Evolutionary conservation across 2,113 vertebrate species (phyloP), one percentile per base, ranked within the genome.

Genomic region (Melospiza melodia): DNA sequence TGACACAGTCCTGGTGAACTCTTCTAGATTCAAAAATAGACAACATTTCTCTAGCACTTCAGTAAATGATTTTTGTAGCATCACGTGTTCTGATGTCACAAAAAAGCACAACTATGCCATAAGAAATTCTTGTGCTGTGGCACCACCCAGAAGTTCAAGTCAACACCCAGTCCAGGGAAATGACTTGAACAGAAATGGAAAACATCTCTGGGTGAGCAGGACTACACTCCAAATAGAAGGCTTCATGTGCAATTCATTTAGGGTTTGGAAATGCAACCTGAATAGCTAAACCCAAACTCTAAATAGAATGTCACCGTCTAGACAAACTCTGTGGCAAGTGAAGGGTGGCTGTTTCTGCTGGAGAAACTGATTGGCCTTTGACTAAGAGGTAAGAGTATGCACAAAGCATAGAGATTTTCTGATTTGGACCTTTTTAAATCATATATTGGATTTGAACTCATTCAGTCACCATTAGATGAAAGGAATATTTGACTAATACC

Each of bases 91-190:
- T 75, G 41, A 67, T 43, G 33, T 62, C 27, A 83, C n/a, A 62
- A 25, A 84, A 27, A 7, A 76, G 39, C 25, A 61, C 39, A 61
- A 5, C 30, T 63, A 44, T 1, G 1, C n/a, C 58, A 27, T 12
- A 44, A 75, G 28, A 49, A 61, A 13, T 52, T 62, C 37, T 72
- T 54, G 41, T 4, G 7, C 25, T 13, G 14, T 51, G 59, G 12
- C 37, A 68, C 16, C 4, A 21, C 31, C n/a, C 52, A 35, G 49
- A n/a, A 75, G 35, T 33, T 59, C 31, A 71, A 48, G 4, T 21
- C 58, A 72, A 89, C 15, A 52, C 2, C 11, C 41, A 52, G 41
- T 0, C 0, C 44, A 49, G 1, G 1, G 9, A 59, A 87, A 63
- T 55, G 28, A 55, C 19, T 22, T 65, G 74, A n/a, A 52, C 5